Evolutionary conservation across 2,113 vertebrate species (phyloP).

Genomic region (Spilogale gracilis): DNA sequence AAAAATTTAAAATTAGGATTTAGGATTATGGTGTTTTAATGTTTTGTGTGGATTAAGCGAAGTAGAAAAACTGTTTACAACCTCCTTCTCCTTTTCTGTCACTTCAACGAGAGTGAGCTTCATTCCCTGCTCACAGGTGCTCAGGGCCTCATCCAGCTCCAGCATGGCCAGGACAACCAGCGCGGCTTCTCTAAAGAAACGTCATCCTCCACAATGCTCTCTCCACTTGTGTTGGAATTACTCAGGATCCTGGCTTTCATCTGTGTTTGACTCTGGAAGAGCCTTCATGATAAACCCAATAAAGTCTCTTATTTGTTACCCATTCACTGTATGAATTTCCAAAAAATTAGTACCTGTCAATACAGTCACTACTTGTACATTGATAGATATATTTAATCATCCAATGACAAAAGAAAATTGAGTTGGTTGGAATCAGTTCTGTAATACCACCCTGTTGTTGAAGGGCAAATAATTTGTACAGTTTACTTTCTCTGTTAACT

Average conservation of each 20-base stretch:
- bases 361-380: neutral
- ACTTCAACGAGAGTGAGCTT: neutral
- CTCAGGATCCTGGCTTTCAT: neutral
- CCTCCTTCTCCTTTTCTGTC: neutral
- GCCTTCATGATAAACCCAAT: neutral
- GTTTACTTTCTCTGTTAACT: neutral
- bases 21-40: neutral
- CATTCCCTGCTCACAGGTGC: rapidly evolving
- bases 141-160: neutral
- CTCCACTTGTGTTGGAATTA: rapidly evolving
- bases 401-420: neutral
- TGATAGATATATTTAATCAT: neutral
- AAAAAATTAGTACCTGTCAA: neutral
- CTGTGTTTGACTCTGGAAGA: neutral
- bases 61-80: neutral
- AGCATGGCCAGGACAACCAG: neutral
- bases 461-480: neutral
- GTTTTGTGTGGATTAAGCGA: neutral
- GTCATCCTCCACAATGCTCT: neutral
- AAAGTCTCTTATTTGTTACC: neutral
- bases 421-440: neutral
- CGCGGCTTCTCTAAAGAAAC: neutral
- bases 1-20: neutral
- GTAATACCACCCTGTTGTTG: neutral
- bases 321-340: neutral